Evolutionary conservation across 2,888 invertebrate species (phyloP).

Genomic region (Autographa pulchrina): DNA sequence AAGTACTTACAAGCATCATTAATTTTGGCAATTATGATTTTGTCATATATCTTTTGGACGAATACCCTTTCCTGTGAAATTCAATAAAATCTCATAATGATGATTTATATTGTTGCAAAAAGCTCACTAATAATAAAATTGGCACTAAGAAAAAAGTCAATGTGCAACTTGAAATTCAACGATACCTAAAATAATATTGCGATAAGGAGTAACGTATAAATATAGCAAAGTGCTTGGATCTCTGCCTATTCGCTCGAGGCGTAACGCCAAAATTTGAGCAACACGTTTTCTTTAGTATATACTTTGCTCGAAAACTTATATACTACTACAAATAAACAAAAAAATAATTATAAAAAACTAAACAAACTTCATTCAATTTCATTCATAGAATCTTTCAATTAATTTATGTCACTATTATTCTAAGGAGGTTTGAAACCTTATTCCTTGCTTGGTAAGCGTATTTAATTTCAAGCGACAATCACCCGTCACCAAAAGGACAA

Average conservation of each 20-base stretch:
- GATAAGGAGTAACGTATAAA: slow-evolving; percentile 4
- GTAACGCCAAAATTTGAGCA: slow-evolving; percentile 25
- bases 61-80: no score
- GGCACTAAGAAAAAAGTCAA: no score
- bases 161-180: neutral
- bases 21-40: no score
- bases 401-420: no score
- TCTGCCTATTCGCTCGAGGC: slow-evolving; percentile 28
- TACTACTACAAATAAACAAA: neutral
- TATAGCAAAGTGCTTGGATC: slow-evolving; percentile 27
- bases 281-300: neutral
- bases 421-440: neutral
- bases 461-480: no score
- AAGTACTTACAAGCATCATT: no score
- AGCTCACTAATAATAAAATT: no score
- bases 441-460: neutral
- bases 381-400: no score
- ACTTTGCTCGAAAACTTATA: neutral
- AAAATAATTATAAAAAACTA: no score
- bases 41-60: no score
- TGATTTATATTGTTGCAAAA: no score
- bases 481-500: neutral
- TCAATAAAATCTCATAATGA: no score
- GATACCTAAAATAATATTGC: neutral
- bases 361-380: neutral